These are phyloP conservation scores for Madoqua kirkii DNA, from an alignment of 2,113 vertebrate species.

Conservation along the genomic window DNA sequence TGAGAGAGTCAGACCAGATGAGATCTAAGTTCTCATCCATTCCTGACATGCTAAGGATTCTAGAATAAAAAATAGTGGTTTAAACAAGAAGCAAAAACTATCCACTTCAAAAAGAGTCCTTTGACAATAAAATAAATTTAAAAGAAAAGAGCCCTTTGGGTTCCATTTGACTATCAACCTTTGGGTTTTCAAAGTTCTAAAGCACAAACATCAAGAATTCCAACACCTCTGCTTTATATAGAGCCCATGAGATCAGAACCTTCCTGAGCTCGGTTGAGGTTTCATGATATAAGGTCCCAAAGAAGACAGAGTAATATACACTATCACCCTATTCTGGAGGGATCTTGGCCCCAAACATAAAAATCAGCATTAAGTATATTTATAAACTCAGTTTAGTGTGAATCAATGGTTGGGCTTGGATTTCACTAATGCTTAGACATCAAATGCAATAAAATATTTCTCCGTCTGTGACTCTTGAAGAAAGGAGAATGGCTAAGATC, in stretches of 20 bases:
- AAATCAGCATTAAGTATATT: constrained; percentile 57
- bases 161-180: constrained; percentile 31
- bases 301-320: constrained; percentile 42
- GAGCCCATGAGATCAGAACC: constrained; percentile 38
- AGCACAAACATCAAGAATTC: constrained; percentile 14
- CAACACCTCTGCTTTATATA: constrained; percentile 56
- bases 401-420: constrained; percentile 55
- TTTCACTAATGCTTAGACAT: constrained; percentile 57
- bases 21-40: neutral
- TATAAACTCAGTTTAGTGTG: constrained; percentile 49
- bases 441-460: constrained; percentile 49
- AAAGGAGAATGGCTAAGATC: constrained; percentile 7
- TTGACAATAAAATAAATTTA: neutral
- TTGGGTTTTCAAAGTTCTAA: constrained; percentile 23
- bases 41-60: neutral
- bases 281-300: constrained; percentile 37
- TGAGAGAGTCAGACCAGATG: neutral
- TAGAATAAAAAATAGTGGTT: neutral
- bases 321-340: constrained; percentile 44
- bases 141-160: neutral
- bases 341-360: constrained; percentile 50
- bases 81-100: neutral
- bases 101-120: constrained; percentile 6
- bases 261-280: constrained; percentile 35
- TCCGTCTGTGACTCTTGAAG: neutral